Conservation (phyloP, 2,797 vertebrate species). For the Channallabes apus region DNA sequence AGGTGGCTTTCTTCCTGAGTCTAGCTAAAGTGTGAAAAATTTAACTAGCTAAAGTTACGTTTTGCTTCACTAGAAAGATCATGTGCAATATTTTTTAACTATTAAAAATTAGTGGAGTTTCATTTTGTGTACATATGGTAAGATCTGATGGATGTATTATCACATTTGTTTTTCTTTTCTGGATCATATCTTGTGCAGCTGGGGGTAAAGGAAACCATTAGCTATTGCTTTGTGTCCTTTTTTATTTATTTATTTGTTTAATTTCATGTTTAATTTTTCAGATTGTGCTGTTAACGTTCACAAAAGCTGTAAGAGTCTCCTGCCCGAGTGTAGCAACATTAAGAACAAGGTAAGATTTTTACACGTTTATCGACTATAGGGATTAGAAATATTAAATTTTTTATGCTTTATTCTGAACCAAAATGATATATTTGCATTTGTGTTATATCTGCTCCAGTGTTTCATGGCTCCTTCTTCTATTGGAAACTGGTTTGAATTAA, state of each 20-base stretch:
- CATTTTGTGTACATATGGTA: not conserved
- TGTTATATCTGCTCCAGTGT: not conserved
- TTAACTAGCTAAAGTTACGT: no score
- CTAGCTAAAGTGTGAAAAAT: not conserved
- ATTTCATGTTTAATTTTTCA: slow-evolving; percentile 63
- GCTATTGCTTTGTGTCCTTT: slow-evolving; percentile 1
- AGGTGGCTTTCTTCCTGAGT: not conserved
- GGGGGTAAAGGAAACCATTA: not conserved
- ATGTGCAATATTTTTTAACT: not conserved
- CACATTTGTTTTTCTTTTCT: not conserved
- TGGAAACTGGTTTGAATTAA: not conserved
- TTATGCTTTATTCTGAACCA: not conserved
- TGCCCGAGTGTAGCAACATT: slow-evolving; percentile 84
- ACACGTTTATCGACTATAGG: not conserved
- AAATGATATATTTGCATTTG: no score
- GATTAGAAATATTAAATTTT: no score
- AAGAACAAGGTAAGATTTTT: slow-evolving; percentile 80
- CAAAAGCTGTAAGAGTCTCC: slow-evolving; percentile 84
- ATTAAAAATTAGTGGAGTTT: not conserved
- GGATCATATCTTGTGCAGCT: not conserved
- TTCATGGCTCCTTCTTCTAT: not conserved
- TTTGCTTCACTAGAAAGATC: not conserved
- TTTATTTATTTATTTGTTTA: no score
- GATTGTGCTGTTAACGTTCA: slow-evolving; percentile 89
- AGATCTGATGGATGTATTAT: not conserved